phyloP scores from a whole-genome alignment of 2,797 vertebrate species.

The Sebastiscus tertius region DNA sequence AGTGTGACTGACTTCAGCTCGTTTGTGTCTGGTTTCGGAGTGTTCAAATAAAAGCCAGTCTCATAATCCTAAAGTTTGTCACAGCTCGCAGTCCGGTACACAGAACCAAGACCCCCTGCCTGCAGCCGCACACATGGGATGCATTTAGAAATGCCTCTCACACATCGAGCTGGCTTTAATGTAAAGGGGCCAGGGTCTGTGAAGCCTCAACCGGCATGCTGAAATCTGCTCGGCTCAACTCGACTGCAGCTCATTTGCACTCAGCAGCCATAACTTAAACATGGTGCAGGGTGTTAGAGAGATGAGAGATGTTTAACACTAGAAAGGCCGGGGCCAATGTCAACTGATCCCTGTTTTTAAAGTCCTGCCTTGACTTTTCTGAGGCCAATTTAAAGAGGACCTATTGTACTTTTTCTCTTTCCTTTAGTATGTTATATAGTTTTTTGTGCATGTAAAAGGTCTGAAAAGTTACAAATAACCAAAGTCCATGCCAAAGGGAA shows the following conservation, averaged over 20 bases:
- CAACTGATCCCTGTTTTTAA: constrained; percentile 28
- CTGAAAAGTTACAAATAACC: no score
- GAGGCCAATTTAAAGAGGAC: not conserved
- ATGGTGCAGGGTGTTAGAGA: constrained; percentile 29
- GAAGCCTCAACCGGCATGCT: constrained; percentile 40
- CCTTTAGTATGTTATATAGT: no score
- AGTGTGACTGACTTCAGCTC: constrained; percentile 70
- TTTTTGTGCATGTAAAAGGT: no score
- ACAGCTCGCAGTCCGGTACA: constrained; percentile 60
- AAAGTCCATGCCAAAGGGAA: no score
- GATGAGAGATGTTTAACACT: constrained; percentile 46
- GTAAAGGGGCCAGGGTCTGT: constrained; percentile 50
- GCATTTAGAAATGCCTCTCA: constrained; percentile 52
- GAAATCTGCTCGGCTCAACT: constrained; percentile 39
- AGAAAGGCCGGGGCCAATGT: constrained; percentile 19
- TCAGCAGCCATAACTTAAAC: constrained; percentile 50
- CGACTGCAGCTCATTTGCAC: constrained; percentile 57
- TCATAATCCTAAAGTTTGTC: constrained; percentile 70
- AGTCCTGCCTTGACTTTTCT: constrained; percentile 19
- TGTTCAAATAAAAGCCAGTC: constrained; percentile 61
- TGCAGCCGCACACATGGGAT: constrained; percentile 36
- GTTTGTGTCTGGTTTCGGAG: constrained; percentile 61
- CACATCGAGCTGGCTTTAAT: constrained; percentile 47
- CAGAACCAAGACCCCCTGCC: constrained; percentile 58
- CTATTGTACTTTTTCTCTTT: no score